phyloP scores from a whole-genome alignment of 2,113 vertebrate species.

The Tichodroma muraria region DNA sequence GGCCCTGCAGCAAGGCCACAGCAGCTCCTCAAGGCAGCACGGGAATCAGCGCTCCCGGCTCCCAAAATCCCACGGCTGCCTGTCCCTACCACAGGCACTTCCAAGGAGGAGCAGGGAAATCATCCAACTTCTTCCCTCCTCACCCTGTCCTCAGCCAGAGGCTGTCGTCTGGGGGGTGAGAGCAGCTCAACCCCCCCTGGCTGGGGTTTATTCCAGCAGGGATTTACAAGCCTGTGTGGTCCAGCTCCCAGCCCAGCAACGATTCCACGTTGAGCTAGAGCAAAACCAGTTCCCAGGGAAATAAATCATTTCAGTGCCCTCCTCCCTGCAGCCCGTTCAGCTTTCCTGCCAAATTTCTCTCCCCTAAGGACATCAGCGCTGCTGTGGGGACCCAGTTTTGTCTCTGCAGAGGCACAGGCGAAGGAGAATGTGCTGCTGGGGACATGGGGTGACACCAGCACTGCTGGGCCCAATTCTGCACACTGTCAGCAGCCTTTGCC shows the following conservation, averaged over 20 bases:
- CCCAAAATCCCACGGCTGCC: not conserved
- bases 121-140: not conserved
- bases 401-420: not conserved
- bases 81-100: not conserved
- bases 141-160: not conserved
- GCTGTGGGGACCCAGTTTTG: not conserved
- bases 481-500: not conserved
- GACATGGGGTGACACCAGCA: not conserved
- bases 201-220: not conserved
- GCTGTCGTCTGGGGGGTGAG: not conserved
- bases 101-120: not conserved
- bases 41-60: not conserved
- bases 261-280: not conserved
- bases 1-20: not conserved
- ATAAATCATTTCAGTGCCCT: slow-evolving; percentile 14
- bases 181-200: not conserved
- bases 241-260: not conserved
- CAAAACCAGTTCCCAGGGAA: slow-evolving; percentile 29
- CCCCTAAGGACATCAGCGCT: not conserved
- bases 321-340: not conserved
- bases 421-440: not conserved
- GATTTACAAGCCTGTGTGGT: slow-evolving; percentile 21
- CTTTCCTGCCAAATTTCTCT: not conserved
- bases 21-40: not conserved
- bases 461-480: not conserved